Conservation (phyloP, 2,797 vertebrate species). For the Cephalopachus bancanus region DNA sequence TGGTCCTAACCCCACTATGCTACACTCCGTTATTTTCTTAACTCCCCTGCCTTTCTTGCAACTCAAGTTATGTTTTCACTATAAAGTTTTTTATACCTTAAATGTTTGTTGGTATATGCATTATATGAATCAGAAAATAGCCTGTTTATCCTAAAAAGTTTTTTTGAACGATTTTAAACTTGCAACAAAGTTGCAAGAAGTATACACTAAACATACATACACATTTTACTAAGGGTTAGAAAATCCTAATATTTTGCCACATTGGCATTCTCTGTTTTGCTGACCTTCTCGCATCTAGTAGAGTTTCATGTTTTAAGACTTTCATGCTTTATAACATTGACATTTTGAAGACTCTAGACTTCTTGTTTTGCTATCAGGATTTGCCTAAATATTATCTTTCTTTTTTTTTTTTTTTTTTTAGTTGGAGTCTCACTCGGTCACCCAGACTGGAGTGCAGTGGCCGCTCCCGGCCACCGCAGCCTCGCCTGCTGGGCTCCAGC, state of each 20-base stretch:
- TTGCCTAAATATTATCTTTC: too few relatives aligned
- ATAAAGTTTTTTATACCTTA: not conserved
- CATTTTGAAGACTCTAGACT: not conserved
- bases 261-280: not conserved
- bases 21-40: not conserved
- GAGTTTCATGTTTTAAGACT: not conserved
- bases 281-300: not conserved
- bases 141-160: not conserved
- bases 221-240: not conserved
- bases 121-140: not conserved
- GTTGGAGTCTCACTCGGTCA: too few relatives aligned
- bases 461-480: too few relatives aligned
- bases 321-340: not conserved
- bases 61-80: not conserved
- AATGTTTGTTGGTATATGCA: not conserved
- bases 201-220: not conserved
- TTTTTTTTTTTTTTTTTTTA: too few relatives aligned
- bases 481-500: too few relatives aligned
- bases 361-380: not conserved
- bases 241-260: not conserved
- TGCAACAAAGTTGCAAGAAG: too few relatives aligned
- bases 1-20: not conserved
- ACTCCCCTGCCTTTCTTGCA: not conserved
- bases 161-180: not conserved
- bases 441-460: too few relatives aligned